phyloP scores from a whole-genome alignment of 2,797 vertebrate genomes.

The Tangara arthus region DNA sequence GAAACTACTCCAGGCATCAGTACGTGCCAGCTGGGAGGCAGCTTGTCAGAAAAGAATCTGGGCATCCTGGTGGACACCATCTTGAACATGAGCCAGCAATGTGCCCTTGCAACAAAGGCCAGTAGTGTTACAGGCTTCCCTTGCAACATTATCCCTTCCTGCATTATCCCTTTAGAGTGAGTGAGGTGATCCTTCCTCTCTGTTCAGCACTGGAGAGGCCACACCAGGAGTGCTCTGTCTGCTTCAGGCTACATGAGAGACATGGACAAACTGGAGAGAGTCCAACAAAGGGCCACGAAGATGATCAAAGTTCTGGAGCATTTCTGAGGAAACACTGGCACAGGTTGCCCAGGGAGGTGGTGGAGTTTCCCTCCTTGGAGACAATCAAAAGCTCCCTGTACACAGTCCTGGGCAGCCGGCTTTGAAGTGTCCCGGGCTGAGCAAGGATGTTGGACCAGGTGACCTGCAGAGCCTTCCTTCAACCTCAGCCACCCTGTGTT shows the following conservation, averaged over 20 bases:
- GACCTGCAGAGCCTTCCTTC: background rate
- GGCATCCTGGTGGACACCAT: background rate
- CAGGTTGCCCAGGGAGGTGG: background rate
- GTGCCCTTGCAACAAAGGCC: background rate
- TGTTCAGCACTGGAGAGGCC: background rate
- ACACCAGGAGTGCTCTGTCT: background rate
- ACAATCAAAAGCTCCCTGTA: background rate
- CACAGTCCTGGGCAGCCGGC: fast-evolving
- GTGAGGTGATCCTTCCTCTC: background rate
- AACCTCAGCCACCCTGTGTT: background rate
- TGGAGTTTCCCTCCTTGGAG: background rate
- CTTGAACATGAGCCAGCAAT: background rate
- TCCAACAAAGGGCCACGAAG: background rate
- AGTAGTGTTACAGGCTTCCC: background rate
- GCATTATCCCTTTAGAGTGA: background rate
- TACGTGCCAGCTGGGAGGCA: background rate
- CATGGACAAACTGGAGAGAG: background rate
- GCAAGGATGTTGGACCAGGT: background rate
- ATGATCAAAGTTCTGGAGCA: background rate
- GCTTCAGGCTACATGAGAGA: background rate
- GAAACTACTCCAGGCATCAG: background rate
- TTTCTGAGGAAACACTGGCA: background rate
- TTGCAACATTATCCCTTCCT: background rate
- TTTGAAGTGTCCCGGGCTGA: background rate
- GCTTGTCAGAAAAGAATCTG: background rate